Evolutionary conservation across 2,797 vertebrate genomes (phyloP).

Genomic region (Gymnoscopelus microlampas): DNA sequence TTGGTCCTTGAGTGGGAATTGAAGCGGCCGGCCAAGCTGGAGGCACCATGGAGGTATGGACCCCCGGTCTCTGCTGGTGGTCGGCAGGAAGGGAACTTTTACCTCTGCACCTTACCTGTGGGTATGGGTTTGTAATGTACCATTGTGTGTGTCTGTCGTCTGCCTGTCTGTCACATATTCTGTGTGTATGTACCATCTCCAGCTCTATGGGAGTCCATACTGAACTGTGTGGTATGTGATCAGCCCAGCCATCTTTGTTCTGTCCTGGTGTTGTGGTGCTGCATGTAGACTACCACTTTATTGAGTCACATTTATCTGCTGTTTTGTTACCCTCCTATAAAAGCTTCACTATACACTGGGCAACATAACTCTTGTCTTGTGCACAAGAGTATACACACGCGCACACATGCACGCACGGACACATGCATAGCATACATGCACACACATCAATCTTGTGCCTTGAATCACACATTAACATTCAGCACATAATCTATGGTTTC

Average conservation of each 20-base stretch:
- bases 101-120: too few species aligned
- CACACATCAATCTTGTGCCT: neutral
- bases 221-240: conserved; percentile 26
- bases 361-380: conserved; percentile 42
- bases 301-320: conserved; percentile 22
- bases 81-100: too few species aligned
- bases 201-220: conserved; percentile 27
- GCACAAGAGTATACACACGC: neutral
- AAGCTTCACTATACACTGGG: conserved; percentile 18
- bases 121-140: neutral
- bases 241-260: too few species aligned
- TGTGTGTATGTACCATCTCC: conserved; percentile 7
- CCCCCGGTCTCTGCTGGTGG: too few species aligned
- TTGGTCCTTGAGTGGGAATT: too few species aligned
- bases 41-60: too few species aligned
- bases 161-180: neutral
- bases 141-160: conserved; percentile 6
- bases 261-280: neutral
- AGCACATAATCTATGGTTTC: conserved; percentile 13
- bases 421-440: neutral
- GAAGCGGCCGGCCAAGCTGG: too few species aligned
- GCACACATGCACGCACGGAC: too few species aligned
- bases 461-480: conserved; percentile 31
- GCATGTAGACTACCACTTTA: conserved; percentile 15
- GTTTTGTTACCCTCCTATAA: conserved; percentile 48